phyloP scores from a whole-genome alignment of 2,113 vertebrate genomes.

The Helogale parvula region DNA sequence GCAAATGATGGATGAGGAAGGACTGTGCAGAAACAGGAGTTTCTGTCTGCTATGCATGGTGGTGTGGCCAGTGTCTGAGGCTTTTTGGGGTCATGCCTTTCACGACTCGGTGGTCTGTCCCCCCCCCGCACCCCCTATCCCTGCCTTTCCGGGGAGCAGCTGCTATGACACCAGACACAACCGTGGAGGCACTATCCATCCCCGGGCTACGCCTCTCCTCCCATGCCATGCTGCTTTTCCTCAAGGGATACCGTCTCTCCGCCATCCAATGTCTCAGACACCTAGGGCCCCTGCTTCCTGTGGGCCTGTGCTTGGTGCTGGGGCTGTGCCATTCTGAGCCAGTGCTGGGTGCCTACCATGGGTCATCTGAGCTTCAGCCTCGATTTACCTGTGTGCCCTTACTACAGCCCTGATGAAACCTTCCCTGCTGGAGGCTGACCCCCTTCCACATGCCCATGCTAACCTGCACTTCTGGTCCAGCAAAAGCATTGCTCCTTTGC shows the following conservation, averaged over 20 bases:
- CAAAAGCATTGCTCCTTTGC: neutral
- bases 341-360: neutral
- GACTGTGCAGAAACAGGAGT: neutral
- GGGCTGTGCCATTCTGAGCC: neutral
- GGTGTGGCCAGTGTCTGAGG: fast-evolving
- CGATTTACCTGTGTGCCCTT: neutral
- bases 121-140: neutral
- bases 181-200: fast-evolving
- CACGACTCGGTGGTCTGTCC: neutral
- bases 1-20: neutral
- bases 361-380: neutral
- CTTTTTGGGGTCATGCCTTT: neutral
- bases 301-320: neutral
- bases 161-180: neutral
- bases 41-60: neutral
- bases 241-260: fast-evolving
- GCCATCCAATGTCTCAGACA: fast-evolving
- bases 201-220: neutral
- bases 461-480: too few relatives aligned
- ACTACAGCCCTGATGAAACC: neutral
- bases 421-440: neutral
- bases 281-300: neutral
- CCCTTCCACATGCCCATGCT: neutral
- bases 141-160: neutral
- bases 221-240: neutral